Evolutionary conservation across 2,888 invertebrate genomes (phyloP).

Genomic region (Idaea dimidiata): DNA sequence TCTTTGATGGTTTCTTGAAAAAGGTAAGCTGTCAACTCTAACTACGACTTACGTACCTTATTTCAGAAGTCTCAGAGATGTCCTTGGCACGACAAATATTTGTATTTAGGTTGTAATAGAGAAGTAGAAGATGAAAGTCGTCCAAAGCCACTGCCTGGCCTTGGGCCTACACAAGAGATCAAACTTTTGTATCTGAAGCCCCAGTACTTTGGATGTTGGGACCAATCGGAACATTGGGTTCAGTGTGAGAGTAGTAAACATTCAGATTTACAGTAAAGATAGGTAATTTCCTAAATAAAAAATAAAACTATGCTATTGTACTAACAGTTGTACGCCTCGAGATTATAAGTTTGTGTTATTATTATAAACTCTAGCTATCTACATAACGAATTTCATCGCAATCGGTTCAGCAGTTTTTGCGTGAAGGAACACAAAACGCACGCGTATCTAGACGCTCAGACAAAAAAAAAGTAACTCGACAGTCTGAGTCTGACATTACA

Average conservation of each 20-base stretch:
- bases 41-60: not conserved
- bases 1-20: too few relatives aligned
- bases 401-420: too few relatives aligned
- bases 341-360: too few relatives aligned
- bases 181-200: constrained; percentile 53
- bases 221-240: constrained; percentile 55
- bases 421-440: too few relatives aligned
- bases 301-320: too few relatives aligned
- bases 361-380: too few relatives aligned
- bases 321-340: too few relatives aligned
- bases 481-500: too few relatives aligned
- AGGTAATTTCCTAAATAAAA: not conserved
- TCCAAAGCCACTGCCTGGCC: constrained; percentile 51
- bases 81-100: constrained; percentile 77
- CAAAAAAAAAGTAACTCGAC: too few relatives aligned
- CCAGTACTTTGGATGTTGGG: constrained; percentile 54
- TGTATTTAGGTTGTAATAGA: constrained; percentile 77
- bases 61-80: constrained; percentile 11
- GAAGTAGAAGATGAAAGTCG: constrained; percentile 49
- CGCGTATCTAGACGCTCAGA: too few relatives aligned
- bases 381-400: too few relatives aligned
- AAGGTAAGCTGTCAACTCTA: too few relatives aligned
- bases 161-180: constrained; percentile 48
- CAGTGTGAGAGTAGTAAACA: constrained; percentile 41
- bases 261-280: not conserved